Evolutionary conservation across 2,797 vertebrate genomes (phyloP), one percentile per base, ranked within the genome.

Genomic region (Mastacembelus armatus): DNA sequence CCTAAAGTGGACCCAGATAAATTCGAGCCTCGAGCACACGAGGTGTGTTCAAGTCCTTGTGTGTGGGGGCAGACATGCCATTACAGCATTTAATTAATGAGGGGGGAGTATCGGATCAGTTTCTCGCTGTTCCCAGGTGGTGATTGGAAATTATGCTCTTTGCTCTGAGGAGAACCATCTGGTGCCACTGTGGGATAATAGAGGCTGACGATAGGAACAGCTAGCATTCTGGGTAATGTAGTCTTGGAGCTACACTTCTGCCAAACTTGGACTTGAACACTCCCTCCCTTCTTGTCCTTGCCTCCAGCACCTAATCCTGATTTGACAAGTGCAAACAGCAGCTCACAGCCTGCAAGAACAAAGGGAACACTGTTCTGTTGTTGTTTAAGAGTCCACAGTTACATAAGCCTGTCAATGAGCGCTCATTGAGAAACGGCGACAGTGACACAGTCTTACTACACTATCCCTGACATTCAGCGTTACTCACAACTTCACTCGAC

Each of bases 131-230:
- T 84, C 84, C 68, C 81, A 88, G 84, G 81, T 86, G 81, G 68
- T 27, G 61, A 74, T 75, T 80, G 75, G 75, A 85, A 86, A 86
- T 84, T 66, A 83, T 66, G 39, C 60, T 66, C 19, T 49, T 57
- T 58, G 49, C 77, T 77, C 81, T 45, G 66, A 67, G 84, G 68
- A 71, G 76, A 81, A 66, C 79, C 85, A 88, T 88, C 85, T 89
- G 86, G 30, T 58, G 65, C 71, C 43, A 55, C 56, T 4, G 56
- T 54, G 73, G 68, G 71, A 57, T 74, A 39, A 32, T 77, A 69
- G 42, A 67, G 36, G 45, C 61, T 65, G 55, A 16, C 5, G 62
- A 38, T 26, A 10, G 22, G 40, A 27, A 10, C 24, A 10, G 36
- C 30, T 7, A 3, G 69, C 62, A 63, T 70, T 80, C 38, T 85